Conservation (phyloP, 2,797 vertebrate genomes). For the Phataginus tricuspis region DNA sequence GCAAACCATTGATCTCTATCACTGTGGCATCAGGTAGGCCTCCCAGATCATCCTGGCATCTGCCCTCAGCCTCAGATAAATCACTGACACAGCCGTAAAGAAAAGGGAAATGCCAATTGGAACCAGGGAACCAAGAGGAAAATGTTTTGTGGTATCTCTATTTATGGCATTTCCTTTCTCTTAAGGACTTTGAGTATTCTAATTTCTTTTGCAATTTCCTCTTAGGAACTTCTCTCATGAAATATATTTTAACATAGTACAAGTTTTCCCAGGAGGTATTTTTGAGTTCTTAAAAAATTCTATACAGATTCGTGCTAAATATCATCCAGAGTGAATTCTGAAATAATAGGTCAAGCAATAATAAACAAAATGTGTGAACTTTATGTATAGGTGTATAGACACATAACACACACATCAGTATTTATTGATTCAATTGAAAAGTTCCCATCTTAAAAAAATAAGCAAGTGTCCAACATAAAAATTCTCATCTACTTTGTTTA, state of each 20-base stretch:
- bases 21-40: conserved; percentile 34
- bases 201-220: conserved; percentile 60
- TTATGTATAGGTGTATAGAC: not conserved
- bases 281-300: conserved; percentile 58
- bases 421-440: conserved; percentile 41
- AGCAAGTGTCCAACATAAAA: conserved; percentile 11
- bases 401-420: not conserved
- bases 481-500: conserved; percentile 3
- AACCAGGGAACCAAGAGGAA: conserved; percentile 32
- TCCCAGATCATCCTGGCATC: conserved; percentile 69
- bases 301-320: conserved; percentile 8
- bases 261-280: conserved; percentile 48
- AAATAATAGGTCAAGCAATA: conserved; percentile 3
- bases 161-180: conserved; percentile 60
- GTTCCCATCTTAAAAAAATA: not conserved
- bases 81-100: conserved; percentile 59
- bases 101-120: conserved; percentile 52
- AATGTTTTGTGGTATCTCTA: conserved; percentile 33
- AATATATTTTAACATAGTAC: conserved; percentile 54
- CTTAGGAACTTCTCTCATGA: conserved; percentile 36
- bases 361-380: conserved; percentile 42
- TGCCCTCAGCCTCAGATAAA: conserved; percentile 63
- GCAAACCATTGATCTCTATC: conserved; percentile 74
- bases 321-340: conserved; percentile 23
- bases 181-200: conserved; percentile 60